Conservation (phyloP, 2,113 vertebrate genomes). For the Solenodon paradoxus region DNA sequence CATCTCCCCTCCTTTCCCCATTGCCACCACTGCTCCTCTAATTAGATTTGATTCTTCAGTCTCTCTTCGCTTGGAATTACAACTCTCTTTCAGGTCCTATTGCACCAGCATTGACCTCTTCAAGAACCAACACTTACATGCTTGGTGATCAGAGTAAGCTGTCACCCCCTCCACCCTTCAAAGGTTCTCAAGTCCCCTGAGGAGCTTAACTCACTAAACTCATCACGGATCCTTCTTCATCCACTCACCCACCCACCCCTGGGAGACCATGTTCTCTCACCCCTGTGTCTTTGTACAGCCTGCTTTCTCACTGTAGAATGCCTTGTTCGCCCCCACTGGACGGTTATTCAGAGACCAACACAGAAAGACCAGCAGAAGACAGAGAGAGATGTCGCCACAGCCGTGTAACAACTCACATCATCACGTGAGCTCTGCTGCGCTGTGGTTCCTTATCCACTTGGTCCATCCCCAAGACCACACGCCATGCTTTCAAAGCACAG, state of each 20-base stretch:
- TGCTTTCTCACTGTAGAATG: neutral
- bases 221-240: neutral
- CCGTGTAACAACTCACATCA: neutral
- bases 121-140: neutral
- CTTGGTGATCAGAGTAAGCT: neutral
- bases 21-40: too few species aligned
- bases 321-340: neutral
- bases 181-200: neutral
- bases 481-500: neutral
- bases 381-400: too few species aligned
- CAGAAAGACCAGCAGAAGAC: too few species aligned
- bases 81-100: neutral
- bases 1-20: too few species aligned
- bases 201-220: neutral
- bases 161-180: neutral
- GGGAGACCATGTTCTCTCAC: rapidly evolving
- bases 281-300: neutral
- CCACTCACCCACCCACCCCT: neutral
- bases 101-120: neutral
- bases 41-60: too few species aligned
- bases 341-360: too few species aligned
- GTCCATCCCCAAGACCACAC: neutral
- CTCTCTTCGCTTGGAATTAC: neutral
- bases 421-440: neutral
- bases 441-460: neutral